These are phyloP conservation scores for Callaeas wilsoni DNA, from an alignment of 2,113 vertebrate species.

Conservation along the genomic window DNA sequence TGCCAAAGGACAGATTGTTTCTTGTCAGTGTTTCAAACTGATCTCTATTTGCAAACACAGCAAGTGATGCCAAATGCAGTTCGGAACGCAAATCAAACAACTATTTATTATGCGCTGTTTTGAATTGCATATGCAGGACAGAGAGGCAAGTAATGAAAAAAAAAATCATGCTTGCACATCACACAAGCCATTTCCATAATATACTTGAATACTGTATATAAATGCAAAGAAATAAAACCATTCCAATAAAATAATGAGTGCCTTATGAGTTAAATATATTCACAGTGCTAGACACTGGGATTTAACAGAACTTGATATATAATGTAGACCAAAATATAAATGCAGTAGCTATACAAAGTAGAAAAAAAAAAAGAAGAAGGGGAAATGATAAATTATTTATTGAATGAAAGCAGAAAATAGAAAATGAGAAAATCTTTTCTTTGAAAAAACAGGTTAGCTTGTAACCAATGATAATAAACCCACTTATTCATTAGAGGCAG, in stretches of 20 bases:
- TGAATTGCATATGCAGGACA: not conserved
- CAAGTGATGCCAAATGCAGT: not conserved
- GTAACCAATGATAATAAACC: constrained; percentile 41
- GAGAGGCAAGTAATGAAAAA: not conserved
- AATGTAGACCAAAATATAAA: not conserved
- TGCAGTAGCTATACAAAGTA: not conserved
- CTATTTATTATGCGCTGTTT: not conserved
- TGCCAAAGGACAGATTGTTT: constrained; percentile 32
- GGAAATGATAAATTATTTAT: constrained; percentile 15
- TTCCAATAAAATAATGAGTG: constrained; percentile 38
- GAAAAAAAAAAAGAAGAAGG: not conserved
- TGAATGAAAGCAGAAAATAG: not conserved
- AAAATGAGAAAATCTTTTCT: not conserved
- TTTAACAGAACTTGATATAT: constrained; percentile 3
- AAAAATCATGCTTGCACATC: not conserved
- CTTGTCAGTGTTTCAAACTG: constrained; percentile 10
- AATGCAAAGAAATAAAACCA: constrained; percentile 10
- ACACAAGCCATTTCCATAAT: constrained; percentile 16
- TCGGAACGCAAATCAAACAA: constrained; percentile 12
- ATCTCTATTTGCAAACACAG: constrained; percentile 40
- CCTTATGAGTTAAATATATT: constrained; percentile 63
- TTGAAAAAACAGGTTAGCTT: not conserved
- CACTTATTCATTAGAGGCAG: constrained; percentile 60
- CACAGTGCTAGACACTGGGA: constrained; percentile 1
- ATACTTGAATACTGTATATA: constrained; percentile 2